Percentiles rank a stretch among this genome's conserved stretches.
Conservation (phyloP, 2,888 invertebrate species). For the Ophioninae sp. region DNA sequence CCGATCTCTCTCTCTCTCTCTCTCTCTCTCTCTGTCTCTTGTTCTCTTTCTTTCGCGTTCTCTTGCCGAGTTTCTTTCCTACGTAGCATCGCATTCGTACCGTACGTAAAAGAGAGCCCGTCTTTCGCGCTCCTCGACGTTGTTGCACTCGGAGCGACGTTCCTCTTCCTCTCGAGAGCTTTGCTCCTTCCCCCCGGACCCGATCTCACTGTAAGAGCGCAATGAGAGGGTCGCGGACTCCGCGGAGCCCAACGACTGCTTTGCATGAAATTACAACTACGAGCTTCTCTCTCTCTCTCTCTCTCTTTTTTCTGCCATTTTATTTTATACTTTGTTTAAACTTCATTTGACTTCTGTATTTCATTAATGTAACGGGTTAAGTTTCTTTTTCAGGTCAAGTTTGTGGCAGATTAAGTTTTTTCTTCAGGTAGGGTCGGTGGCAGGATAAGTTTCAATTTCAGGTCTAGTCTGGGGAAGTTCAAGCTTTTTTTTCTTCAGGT, state of each 20-base stretch:
- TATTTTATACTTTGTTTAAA: no score
- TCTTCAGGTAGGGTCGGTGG: no score
- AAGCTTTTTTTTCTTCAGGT: no score
- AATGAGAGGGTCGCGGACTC: conserved; percentile 36
- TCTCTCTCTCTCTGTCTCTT: conserved; percentile 59
- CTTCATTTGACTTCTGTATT: no score
- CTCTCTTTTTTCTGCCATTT: no score
- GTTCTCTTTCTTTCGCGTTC: conserved; percentile 7
- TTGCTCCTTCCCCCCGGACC: background rate
- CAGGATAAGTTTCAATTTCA: no score
- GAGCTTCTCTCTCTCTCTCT: conserved; percentile 43
- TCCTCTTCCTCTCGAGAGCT: no score
- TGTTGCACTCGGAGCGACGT: background rate
- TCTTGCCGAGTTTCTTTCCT: conserved; percentile 10
- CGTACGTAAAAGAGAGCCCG: background rate
- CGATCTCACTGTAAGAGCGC: background rate
- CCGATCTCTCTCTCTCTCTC: conserved; percentile 51
- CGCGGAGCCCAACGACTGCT: conserved; percentile 63
- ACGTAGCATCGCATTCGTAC: background rate
- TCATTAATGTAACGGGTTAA: no score
- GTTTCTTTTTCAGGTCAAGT: no score
- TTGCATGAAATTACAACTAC: conserved; percentile 74
- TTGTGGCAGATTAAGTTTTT: no score
- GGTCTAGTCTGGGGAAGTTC: no score
- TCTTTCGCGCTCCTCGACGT: conserved; percentile 12